Evolutionary conservation across 2,888 invertebrate species (phyloP), one percentile per base, ranked within the genome.

Genomic region (Timema podura): DNA sequence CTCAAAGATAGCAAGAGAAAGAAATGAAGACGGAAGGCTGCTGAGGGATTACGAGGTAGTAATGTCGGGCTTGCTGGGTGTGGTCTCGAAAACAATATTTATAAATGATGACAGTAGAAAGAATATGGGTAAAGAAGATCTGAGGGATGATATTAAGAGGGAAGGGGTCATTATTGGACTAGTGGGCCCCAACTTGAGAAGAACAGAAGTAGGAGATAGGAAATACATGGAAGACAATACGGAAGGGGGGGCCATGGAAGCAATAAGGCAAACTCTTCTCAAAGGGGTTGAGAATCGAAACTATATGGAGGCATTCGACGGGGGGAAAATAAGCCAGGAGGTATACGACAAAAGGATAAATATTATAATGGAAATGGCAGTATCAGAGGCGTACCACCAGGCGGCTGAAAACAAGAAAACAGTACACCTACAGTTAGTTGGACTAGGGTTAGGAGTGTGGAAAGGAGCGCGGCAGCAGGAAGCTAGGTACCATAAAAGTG

Each of bases 361-460:
- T 46, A 81, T 88, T 9, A 79, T 86, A 0, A 85, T 88, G 5
- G 90, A 90, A 74, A 85, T 86, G 10, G 81, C 88, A 48, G 77
- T 90, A 1, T 75, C 89, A 15, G 90, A 90, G 71, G 87, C 88
- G 0, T 85, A 89, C 71, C 79, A 81, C 0, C 81, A 89, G 15
- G 88, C 86, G 0, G 79, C 78, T 13, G 80, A 80, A 0, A 81
- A 78, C 5, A 82, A 80, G 45, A 86, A 82, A 49, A 80, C 81
- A 8, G 89, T 88, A 0, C 90, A 84, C 75, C 75, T 90, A 0
- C 89, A 90, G 78, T 83, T 90, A 8, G 86, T 90, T 49, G 90
- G 90, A 11, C 85, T 87, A 61, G 88, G 88, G 76, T 75, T 82
- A 75, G 90, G 90, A 0, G 88, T 89, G 0, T 90, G 90, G 90